phyloP scores from a whole-genome alignment of 2,888 invertebrate species.

The Brachypalpus laphriformis region DNA sequence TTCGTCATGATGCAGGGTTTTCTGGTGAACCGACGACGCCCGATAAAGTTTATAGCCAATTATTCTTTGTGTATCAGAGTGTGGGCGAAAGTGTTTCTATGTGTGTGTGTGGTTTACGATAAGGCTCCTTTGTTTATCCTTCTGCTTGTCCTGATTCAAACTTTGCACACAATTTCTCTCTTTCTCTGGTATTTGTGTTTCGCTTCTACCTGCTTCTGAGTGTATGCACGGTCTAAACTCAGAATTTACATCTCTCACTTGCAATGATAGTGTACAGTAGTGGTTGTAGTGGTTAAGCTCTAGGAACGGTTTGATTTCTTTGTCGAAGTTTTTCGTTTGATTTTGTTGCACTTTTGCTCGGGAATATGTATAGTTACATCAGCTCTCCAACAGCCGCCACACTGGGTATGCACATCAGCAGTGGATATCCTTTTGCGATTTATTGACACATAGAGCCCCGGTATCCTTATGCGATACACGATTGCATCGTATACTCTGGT shows the following conservation, averaged over 20 bases:
- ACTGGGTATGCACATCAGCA: conserved; percentile 66
- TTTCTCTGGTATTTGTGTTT: conserved; percentile 52
- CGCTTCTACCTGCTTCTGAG: conserved; percentile 49
- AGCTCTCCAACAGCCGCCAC: conserved; percentile 9
- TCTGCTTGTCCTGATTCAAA: conserved; percentile 68
- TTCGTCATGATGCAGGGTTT: conserved; percentile 75
- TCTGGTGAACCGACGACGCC: conserved; percentile 58
- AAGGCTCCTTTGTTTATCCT: conserved; percentile 71
- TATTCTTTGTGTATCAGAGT: conserved; percentile 52
- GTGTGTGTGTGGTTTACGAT: conserved; percentile 57
- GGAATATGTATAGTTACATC: conserved; percentile 49
- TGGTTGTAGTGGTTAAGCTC: conserved; percentile 57
- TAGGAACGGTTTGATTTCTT: conserved; percentile 69
- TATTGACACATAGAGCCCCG: conserved; percentile 57
- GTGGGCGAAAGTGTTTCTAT: conserved; percentile 23
- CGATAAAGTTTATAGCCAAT: conserved; percentile 69
- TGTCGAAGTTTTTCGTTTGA: conserved; percentile 63
- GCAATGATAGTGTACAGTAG: conserved; percentile 22
- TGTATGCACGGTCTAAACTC: conserved; percentile 17
- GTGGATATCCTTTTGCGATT: conserved; percentile 70
- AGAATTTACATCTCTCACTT: conserved; percentile 64
- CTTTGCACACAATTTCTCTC: conserved; percentile 54
- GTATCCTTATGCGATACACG: conserved; percentile 51
- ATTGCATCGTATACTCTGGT: conserved; percentile 45
- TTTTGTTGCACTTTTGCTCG: conserved; percentile 56